Conservation (phyloP, 2,797 vertebrate species). For the Schizopygopsis malacanthus region DNA sequence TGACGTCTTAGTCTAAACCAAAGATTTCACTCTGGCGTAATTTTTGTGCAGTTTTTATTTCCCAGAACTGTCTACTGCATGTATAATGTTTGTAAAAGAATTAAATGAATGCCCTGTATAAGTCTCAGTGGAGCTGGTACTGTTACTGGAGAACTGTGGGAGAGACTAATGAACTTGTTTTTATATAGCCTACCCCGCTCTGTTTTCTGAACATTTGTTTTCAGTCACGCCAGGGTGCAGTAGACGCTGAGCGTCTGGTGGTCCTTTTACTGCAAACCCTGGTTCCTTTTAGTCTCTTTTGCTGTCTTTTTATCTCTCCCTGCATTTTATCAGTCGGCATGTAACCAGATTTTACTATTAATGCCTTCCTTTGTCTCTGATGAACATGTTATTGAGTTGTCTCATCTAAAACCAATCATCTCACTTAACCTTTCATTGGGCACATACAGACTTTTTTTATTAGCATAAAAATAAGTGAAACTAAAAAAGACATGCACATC, state of each 20-base stretch:
- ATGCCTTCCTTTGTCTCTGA: neutral
- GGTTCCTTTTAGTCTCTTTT: neutral
- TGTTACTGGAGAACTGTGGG: constrained; percentile 37
- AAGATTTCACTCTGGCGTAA: neutral
- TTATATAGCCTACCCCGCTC: neutral
- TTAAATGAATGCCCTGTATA: neutral
- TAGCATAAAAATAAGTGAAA: neutral
- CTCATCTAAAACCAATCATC: neutral
- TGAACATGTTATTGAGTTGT: neutral
- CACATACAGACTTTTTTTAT: neutral
- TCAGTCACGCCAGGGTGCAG: constrained; percentile 12
- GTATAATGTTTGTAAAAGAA: constrained; percentile 11
- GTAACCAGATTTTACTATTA: neutral
- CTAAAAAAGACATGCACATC: neutral
- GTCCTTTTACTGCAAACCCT: constrained; percentile 17
- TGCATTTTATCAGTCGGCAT: neutral
- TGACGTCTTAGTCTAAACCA: constrained; percentile 30
- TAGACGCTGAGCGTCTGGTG: neutral
- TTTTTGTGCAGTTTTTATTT: constrained; percentile 8
- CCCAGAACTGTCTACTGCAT: constrained; percentile 4
- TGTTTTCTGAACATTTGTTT: constrained; percentile 47
- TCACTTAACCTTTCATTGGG: neutral
- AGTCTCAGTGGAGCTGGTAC: neutral
- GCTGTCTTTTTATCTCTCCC: neutral
- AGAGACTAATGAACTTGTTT: constrained; percentile 3